Evolutionary conservation across 2,113 vertebrate genomes (phyloP).

Genomic region (Eublepharis macularius): DNA sequence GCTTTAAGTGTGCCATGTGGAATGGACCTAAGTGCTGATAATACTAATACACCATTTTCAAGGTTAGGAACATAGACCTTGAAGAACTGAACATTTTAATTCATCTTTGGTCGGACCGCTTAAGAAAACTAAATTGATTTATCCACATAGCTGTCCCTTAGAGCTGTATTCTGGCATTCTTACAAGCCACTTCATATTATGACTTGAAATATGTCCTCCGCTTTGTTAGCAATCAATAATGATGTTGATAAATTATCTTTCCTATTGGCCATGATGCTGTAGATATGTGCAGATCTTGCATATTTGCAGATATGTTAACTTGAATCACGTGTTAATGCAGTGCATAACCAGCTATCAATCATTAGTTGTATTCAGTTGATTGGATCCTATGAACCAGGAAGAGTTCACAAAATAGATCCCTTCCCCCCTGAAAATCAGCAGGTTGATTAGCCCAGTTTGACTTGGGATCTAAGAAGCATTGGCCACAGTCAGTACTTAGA

Average conservation of each 20-base stretch:
- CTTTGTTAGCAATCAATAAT: background rate
- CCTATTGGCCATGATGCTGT: background rate
- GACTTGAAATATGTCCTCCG: background rate
- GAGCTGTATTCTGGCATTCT: background rate
- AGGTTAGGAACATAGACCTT: background rate
- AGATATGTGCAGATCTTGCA: background rate
- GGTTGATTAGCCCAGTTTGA: no score
- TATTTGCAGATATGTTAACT: background rate
- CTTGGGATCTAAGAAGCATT: no score
- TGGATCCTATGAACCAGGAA: background rate
- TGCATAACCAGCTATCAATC: background rate
- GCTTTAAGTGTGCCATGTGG: no score
- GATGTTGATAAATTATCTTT: background rate
- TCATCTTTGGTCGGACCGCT: background rate
- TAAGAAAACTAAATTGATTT: conserved; percentile 14
- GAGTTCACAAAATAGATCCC: no score
- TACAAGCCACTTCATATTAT: background rate
- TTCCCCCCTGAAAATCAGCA: no score
- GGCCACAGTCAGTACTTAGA: no score
- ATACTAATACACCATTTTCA: background rate
- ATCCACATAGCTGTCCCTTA: background rate
- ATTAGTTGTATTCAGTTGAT: background rate
- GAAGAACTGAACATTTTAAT: background rate
- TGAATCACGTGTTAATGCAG: background rate
- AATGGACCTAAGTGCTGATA: background rate